These are phyloP conservation scores for Apogon hyalosoma DNA, from an alignment of 2,797 vertebrate genomes.

Conservation along the genomic window DNA sequence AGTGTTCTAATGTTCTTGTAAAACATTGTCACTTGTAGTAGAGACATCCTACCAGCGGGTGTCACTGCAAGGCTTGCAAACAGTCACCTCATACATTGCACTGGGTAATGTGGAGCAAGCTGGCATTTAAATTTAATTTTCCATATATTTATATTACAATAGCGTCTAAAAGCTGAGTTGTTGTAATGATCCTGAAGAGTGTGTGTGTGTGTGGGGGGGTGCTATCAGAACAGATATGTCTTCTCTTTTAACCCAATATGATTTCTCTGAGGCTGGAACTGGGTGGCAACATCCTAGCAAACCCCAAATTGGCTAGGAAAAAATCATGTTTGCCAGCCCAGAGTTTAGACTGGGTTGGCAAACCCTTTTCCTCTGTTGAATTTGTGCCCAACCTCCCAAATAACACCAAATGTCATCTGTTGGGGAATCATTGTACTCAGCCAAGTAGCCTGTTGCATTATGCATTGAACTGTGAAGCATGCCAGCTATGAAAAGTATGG, in stretches of 20 bases:
- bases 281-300: constrained; percentile 22
- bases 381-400: constrained; percentile 65
- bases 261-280: constrained; percentile 51
- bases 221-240: constrained; percentile 47
- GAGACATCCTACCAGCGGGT: constrained; percentile 66
- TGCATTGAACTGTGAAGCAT: constrained; percentile 49
- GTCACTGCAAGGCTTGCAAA: constrained; percentile 77
- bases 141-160: constrained; percentile 75
- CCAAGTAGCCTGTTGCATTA: constrained; percentile 71
- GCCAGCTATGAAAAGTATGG: constrained; percentile 52
- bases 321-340: constrained; percentile 39
- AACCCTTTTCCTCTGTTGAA: constrained; percentile 58
- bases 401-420: constrained; percentile 72
- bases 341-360: constrained; percentile 31
- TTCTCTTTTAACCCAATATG: constrained; percentile 44
- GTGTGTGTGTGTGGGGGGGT: constrained; percentile 6
- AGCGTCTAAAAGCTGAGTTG: constrained; percentile 60
- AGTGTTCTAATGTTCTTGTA: constrained; percentile 1
- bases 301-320: constrained; percentile 36
- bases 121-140: constrained; percentile 73
- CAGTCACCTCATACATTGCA: constrained; percentile 20
- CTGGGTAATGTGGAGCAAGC: constrained; percentile 54
- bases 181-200: constrained; percentile 67
- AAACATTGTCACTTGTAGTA: constrained; percentile 51
- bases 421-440: constrained; percentile 54